Base-by-base conservation (phyloP, 2,797 vertebrate species). In the Borostomias antarcticus region DNA sequence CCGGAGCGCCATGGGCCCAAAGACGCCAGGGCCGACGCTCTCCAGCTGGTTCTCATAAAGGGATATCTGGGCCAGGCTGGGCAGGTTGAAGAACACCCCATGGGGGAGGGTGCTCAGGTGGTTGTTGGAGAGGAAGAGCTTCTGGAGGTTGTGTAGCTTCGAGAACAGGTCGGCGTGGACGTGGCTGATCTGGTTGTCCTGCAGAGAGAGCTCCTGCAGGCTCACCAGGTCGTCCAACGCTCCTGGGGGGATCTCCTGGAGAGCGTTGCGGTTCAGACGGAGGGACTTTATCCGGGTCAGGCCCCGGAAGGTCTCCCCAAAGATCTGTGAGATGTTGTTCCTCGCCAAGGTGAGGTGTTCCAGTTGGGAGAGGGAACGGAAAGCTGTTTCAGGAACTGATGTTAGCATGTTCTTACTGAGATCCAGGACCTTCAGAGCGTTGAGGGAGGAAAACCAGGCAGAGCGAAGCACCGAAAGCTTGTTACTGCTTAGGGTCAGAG, bases 121-220 rank as follows among this genome's bases (percentile, higher is more conserved):
- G 79, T 98, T 99, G 79, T 93, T 87, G 58, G 96, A 98, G 17
- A 99, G 84, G 66, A 90, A 96, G 70, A 99, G 89, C 76, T 91
- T 95, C 77, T 93, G 82, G 40, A 99, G 91, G 50, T 91, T 92
- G 9, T 62, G 64, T 5, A 92, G 94, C 58, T 93, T 91, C 25
- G 90, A 80, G 29, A 99, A 98, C 69, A 94, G 73, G 61, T 94
- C 88, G 0, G 77, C 71, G 8, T 93, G 81, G 48, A 99, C 89
- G 2, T 32, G 72, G 8, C 87, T 83, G 32, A 98, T 89, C 64
- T 82, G 80, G 73, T 99, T 99, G 81, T 94, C 92, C 37, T 98
- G 91, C 29, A 98, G 82, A 19, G 93, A 93, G 72, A 98, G 82
- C 66, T 93, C 91, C 79, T 91, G 85, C 60, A 99, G 91, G 68